Conservation (phyloP, 2,113 vertebrate species). For the Podiceps cristatus region DNA sequence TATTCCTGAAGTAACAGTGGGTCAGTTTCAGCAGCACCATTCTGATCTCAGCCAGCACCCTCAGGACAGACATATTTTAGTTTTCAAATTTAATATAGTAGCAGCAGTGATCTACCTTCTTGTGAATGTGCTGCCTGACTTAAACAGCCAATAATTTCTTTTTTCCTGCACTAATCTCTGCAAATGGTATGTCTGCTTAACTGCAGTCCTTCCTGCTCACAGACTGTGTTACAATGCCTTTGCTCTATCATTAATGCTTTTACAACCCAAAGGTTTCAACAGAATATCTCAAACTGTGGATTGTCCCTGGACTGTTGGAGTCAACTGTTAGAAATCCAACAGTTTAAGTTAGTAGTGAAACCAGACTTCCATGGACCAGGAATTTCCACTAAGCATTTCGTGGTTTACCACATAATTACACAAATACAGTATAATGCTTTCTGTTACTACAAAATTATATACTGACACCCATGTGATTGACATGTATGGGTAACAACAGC, state of each 20-base stretch:
- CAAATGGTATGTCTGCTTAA: neutral
- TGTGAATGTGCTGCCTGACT: neutral
- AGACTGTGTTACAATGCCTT: neutral
- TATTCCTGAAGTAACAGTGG: neutral
- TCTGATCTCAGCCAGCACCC: neutral
- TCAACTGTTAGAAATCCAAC: neutral
- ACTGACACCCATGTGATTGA: neutral
- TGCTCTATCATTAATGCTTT: neutral
- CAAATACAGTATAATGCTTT: neutral
- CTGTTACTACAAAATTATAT: neutral
- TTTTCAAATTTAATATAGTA: neutral
- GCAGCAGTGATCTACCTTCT: neutral
- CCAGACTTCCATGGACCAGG: neutral
- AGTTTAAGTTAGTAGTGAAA: neutral
- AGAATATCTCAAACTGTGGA: neutral
- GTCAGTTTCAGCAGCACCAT: neutral
- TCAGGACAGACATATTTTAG: neutral
- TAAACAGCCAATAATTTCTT: neutral
- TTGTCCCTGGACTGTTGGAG: neutral
- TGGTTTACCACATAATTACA: neutral
- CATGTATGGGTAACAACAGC: neutral
- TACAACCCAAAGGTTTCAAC: neutral
- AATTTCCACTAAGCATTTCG: neutral
- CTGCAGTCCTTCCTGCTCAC: neutral
- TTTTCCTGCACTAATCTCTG: neutral